phyloP scores from a whole-genome alignment of 2,113 vertebrate genomes.

The Ramphastos sulfuratus region DNA sequence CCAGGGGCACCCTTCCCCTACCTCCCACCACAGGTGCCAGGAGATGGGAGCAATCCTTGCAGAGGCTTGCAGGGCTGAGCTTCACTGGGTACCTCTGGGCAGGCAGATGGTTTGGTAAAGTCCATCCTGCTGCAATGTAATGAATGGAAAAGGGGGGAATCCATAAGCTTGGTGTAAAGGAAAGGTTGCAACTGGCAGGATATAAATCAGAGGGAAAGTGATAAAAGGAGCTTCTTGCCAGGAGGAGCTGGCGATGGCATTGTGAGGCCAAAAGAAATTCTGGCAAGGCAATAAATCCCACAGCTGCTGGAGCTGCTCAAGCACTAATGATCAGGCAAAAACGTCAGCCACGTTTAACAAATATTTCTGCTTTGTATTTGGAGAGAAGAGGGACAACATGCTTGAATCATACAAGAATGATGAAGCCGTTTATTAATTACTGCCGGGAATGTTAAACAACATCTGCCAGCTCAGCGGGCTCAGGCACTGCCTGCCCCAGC shows the following conservation, averaged over 20 bases:
- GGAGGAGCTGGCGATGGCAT: not conserved
- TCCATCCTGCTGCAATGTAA: not conserved
- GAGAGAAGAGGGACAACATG: constrained; percentile 44
- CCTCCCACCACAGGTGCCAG: fast-evolving
- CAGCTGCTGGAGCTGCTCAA: not conserved
- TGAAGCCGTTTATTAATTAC: constrained; percentile 66
- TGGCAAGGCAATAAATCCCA: constrained; percentile 45
- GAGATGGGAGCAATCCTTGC: not conserved
- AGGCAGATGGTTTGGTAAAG: fast-evolving
- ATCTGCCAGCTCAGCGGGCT: constrained; percentile 62
- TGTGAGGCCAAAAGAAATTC: constrained; percentile 41
- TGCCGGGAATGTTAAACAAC: constrained; percentile 66
- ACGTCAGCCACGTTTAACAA: constrained; percentile 49
- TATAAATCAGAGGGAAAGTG: constrained; percentile 40
- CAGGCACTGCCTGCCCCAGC: constrained; percentile 14
- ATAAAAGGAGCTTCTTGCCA: constrained; percentile 10
- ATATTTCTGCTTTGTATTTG: constrained; percentile 63
- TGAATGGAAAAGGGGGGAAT: not conserved
- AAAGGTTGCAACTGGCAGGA: not conserved
- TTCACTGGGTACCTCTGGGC: not conserved
- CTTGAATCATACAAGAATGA: constrained; percentile 59
- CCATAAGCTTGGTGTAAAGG: not conserved
- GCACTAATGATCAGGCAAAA: constrained; percentile 4
- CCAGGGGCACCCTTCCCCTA: not conserved
- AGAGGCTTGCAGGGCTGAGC: not conserved